Percentiles rank a stretch among this genome's conserved stretches.
Conservation (phyloP, 2,113 vertebrate species). For the Microcebus ravelobensis region DNA sequence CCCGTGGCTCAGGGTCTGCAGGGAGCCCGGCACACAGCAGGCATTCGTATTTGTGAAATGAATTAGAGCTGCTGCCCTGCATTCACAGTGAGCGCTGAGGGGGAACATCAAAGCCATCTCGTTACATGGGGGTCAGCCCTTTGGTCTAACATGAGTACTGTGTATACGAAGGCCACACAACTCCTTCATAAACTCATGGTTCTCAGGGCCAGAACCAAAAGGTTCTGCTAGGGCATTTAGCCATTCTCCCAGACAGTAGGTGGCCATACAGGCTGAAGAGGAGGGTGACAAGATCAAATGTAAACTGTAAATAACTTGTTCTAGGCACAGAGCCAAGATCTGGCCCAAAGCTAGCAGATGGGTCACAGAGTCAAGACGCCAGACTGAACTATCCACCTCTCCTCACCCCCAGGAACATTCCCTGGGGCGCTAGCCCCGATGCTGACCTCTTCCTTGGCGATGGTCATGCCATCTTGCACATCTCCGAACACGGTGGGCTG, state of each 20-base stretch:
- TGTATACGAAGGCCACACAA: neutral
- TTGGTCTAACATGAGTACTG: neutral
- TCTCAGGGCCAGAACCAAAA: neutral
- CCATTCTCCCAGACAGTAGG: neutral
- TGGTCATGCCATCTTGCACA: slow-evolving; percentile 95
- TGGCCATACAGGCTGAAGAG: neutral
- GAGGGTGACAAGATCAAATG: neutral
- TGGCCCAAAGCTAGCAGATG: neutral
- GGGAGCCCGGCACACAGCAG: neutral
- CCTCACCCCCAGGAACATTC: neutral
- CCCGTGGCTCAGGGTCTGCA: neutral
- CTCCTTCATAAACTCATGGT: neutral
- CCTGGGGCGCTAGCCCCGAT: fast-evolving
- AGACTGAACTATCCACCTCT: neutral
- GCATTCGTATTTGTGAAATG: neutral
- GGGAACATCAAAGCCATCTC: neutral
- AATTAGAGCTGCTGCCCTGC: neutral
- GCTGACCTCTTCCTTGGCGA: slow-evolving; percentile 95
- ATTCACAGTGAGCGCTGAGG: fast-evolving
- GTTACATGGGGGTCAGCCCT: neutral
- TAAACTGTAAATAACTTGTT: neutral
- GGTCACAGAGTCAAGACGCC: neutral
- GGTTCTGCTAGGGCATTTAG: neutral
- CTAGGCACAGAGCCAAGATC: neutral
- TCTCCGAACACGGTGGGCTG: slow-evolving; percentile 97